phyloP scores from a whole-genome alignment of 1,140 invertebrate genomes.

The Hydropsyche tenuis region DNA sequence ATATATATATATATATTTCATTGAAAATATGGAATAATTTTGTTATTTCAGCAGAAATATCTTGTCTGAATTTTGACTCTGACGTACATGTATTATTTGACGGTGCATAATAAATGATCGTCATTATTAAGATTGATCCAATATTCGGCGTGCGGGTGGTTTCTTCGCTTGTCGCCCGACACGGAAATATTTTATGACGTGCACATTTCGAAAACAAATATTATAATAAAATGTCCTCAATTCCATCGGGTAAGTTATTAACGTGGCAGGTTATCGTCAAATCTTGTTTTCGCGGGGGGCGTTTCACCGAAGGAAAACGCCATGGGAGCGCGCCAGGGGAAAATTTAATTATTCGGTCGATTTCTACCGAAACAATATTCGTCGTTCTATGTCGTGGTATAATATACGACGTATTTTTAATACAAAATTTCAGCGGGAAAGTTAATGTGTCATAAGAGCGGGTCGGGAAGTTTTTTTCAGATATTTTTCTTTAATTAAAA shows the following conservation, averaged over 20 bases:
- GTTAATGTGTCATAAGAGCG: neutral
- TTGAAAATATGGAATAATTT: neutral
- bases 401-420: too few species aligned
- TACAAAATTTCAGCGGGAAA: neutral
- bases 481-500: too few species aligned
- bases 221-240: conserved; percentile 4
- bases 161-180: too few species aligned
- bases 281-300: conserved; percentile 1
- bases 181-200: too few species aligned
- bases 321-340: neutral
- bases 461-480: too few species aligned
- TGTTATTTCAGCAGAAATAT: neutral
- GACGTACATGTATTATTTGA: neutral
- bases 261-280: conserved; percentile 8
- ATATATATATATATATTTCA: neutral
- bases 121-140: too few species aligned
- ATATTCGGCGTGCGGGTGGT: too few species aligned
- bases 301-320: neutral
- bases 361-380: conserved; percentile 27
- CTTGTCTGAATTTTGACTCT: neutral
- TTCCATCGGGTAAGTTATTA: conserved; percentile 2
- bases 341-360: conserved; percentile 32
- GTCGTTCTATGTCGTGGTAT: too few species aligned
- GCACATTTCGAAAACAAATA: neutral
- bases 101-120: neutral